These are phyloP conservation scores for Eulemur mongoz DNA, from an alignment of 2,797 vertebrate genomes.

Conservation along the genomic window DNA sequence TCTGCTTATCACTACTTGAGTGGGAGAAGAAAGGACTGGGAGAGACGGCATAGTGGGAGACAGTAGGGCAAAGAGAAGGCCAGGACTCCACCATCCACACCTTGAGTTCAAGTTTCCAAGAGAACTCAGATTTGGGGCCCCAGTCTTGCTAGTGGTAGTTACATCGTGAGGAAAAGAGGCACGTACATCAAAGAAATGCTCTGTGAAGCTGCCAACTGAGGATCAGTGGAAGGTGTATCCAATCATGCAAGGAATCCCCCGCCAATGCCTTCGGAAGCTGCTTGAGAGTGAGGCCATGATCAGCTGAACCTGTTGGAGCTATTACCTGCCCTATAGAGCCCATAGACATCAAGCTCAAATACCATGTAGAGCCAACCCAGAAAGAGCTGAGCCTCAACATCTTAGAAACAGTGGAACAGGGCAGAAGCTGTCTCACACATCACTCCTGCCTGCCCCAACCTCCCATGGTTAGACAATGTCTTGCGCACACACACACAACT, in stretches of 20 bases:
- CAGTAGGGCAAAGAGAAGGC: neutral
- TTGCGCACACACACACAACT: neutral
- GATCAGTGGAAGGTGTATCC: neutral
- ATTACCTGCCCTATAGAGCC: neutral
- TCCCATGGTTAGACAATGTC: neutral
- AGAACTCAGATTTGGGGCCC: neutral
- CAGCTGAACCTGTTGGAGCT: neutral
- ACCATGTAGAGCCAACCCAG: neutral
- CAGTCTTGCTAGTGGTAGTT: neutral
- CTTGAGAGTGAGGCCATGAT: neutral
- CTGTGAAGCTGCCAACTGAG: neutral
- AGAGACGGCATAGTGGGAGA: neutral
- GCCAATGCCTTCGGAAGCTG: neutral
- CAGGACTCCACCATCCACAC: neutral
- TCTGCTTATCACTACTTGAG: neutral
- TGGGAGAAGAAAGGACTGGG: neutral
- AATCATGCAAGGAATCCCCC: neutral
- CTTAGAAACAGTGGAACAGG: neutral
- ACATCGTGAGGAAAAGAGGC: neutral
- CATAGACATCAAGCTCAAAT: neutral
- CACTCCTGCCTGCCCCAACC: neutral
- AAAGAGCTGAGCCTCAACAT: neutral
- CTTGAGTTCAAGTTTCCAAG: neutral
- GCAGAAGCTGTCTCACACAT: too few relatives aligned
- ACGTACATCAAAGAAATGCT: neutral